Conservation (phyloP, 2,113 vertebrate species). For the Mustelus asterias region DNA sequence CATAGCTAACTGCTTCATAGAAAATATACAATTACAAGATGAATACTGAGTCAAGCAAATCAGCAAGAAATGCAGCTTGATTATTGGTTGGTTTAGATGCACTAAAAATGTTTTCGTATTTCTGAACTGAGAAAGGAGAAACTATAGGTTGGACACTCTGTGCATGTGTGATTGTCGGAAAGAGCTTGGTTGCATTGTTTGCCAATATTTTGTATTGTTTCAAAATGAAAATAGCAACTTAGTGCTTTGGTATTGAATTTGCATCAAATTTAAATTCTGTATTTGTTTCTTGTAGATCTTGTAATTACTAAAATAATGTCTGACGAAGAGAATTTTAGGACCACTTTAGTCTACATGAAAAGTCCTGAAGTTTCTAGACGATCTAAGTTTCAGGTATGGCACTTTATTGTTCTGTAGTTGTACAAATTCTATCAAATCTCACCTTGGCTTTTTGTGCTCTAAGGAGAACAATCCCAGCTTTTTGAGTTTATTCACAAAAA, state of each 20-base stretch:
- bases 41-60: too few relatives aligned
- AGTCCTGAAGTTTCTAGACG: constrained; percentile 70
- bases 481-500: too few relatives aligned
- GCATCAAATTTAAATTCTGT: not conserved
- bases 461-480: too few relatives aligned
- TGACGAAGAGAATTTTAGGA: constrained; percentile 52
- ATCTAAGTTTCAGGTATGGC: constrained; percentile 75
- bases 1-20: too few relatives aligned
- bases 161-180: not conserved
- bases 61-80: not conserved
- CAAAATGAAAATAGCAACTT: not conserved
- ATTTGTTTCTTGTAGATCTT: constrained; percentile 5
- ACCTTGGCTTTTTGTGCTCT: too few relatives aligned
- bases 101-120: not conserved
- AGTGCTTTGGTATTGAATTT: not conserved
- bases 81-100: not conserved
- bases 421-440: not conserved
- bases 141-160: not conserved
- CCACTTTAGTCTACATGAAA: constrained; percentile 65
- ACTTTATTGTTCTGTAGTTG: not conserved
- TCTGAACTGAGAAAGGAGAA: not conserved
- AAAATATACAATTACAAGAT: too few relatives aligned
- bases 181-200: not conserved
- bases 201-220: not conserved
- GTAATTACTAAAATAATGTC: constrained; percentile 44